Evolutionary conservation across 2,113 vertebrate species (phyloP).

Genomic region (Triplophysa rosa): DNA sequence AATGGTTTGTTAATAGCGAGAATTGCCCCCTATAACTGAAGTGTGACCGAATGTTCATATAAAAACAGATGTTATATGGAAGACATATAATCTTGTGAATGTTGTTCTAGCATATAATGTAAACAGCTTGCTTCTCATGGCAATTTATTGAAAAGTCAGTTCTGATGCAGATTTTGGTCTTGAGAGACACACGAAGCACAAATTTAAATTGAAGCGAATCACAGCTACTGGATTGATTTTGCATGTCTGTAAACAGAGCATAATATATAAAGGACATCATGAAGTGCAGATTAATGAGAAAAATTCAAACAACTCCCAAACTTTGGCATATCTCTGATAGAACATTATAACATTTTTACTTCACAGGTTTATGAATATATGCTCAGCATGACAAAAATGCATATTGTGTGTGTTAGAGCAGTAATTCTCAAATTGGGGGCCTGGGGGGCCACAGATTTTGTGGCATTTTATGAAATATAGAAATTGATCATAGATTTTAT

Average conservation of each 20-base stretch:
- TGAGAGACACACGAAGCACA: neutral
- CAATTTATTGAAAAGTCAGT: too few species aligned
- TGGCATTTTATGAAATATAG: too few species aligned
- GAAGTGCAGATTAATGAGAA: neutral
- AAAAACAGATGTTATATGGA: neutral
- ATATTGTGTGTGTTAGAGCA: too few species aligned
- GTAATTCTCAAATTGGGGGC: too few species aligned
- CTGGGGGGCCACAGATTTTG: too few species aligned
- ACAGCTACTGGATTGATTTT: neutral
- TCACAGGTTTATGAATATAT: too few species aligned
- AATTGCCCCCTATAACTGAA: too few species aligned
- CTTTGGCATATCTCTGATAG: neutral
- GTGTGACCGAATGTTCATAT: too few species aligned
- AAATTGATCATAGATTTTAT: too few species aligned
- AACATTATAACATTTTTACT: neutral
- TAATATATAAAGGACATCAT: neutral
- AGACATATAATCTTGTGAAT: neutral
- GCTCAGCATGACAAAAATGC: too few species aligned
- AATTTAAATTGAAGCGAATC: neutral
- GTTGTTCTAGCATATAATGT: neutral
- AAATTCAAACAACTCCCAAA: neutral
- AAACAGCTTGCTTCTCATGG: neutral
- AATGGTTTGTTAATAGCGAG: too few species aligned
- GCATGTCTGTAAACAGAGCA: neutral
- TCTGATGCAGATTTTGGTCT: neutral